Evolutionary conservation across 2,797 vertebrate species (phyloP).

Genomic region (Antennarius maculatus): DNA sequence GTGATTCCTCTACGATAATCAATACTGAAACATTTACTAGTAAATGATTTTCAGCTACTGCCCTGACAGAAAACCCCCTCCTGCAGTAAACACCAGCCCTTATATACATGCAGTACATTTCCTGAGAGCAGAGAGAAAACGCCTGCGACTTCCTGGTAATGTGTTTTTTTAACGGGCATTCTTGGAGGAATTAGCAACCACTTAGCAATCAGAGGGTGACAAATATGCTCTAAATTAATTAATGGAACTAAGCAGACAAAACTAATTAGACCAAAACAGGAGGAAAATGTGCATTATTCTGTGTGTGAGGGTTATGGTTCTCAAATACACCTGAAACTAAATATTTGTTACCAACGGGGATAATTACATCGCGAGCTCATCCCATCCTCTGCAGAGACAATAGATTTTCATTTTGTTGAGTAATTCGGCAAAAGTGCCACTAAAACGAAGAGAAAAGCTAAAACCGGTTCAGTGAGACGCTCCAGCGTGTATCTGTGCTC

Average conservation of each 20-base stretch:
- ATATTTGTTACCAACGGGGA: background rate
- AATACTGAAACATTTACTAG: no score
- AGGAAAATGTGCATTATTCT: background rate
- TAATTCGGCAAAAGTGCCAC: background rate
- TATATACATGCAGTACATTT: background rate
- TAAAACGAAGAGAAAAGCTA: background rate
- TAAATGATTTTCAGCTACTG: no score
- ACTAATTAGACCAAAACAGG: conserved; percentile 3
- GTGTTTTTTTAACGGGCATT: no score
- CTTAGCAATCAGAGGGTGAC: background rate
- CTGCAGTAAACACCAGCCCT: background rate
- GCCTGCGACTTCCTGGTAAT: background rate
- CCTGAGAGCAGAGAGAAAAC: background rate
- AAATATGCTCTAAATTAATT: conserved; percentile 8
- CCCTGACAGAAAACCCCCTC: no score
- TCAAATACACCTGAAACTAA: background rate
- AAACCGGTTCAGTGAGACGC: no score
- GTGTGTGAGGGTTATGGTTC: background rate
- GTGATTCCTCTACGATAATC: no score
- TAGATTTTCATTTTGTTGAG: background rate
- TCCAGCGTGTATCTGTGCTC: conserved; percentile 30
- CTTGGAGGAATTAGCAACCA: background rate
- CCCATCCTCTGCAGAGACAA: no score
- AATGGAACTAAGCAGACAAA: background rate
- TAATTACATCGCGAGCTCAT: background rate